phyloP scores from a whole-genome alignment of 2,888 invertebrate genomes.

The Alsophila aescularia region DNA sequence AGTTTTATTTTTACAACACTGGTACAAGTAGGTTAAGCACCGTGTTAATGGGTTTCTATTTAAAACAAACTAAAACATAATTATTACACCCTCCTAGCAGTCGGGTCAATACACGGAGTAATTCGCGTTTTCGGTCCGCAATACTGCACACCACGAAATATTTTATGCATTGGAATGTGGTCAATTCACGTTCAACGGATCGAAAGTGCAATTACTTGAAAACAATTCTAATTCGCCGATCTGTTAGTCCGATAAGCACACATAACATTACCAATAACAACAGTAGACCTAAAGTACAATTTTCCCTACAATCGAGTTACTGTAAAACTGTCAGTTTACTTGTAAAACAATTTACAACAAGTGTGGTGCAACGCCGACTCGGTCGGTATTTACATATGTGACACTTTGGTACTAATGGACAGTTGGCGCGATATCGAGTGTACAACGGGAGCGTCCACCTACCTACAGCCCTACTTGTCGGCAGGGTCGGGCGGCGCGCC shows the following conservation, averaged over 20 bases:
- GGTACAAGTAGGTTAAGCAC: conserved; percentile 8
- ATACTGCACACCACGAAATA: conserved; percentile 8
- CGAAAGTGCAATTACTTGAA: conserved; percentile 72
- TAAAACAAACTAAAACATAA: not conserved
- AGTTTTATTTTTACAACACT: conserved; percentile 6
- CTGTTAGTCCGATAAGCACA: conserved; percentile 58
- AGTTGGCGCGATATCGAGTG: conserved; percentile 40
- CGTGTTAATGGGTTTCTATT: conserved; percentile 8
- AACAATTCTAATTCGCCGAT: conserved; percentile 40
- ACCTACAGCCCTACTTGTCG: conserved; percentile 65
- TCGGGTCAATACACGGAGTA: conserved; percentile 1
- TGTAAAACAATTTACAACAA: conserved; percentile 40
- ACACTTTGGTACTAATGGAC: conserved; percentile 58
- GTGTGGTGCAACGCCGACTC: conserved; percentile 34
- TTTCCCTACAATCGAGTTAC: conserved; percentile 51
- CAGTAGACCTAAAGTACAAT: conserved; percentile 50
- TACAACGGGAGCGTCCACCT: conserved; percentile 21
- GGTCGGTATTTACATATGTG: conserved; percentile 46
- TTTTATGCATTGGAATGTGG: conserved; percentile 46
- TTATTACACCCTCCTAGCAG: no score
- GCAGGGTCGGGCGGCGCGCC: conserved; percentile 74
- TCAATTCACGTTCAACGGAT: conserved; percentile 43
- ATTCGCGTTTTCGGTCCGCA: conserved; percentile 7
- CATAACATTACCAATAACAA: conserved; percentile 52
- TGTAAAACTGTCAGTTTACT: conserved; percentile 42